A percentile compares a stretch with the other conserved stretches of the same genome.
Conservation (phyloP, 2,888 invertebrate genomes). For the Adelphocoris suturalis region DNA sequence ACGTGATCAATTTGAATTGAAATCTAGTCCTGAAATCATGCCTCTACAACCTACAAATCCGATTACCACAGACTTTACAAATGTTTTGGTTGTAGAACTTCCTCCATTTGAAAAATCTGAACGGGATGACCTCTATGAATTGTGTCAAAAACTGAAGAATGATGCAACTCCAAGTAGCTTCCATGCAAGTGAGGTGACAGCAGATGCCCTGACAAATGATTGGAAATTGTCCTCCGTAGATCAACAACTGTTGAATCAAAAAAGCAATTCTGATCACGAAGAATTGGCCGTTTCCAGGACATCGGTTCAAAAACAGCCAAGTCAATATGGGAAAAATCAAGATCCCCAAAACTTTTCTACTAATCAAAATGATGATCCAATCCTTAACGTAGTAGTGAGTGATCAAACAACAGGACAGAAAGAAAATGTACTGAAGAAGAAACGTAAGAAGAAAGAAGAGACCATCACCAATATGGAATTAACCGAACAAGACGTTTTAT, state of each 20-base stretch:
- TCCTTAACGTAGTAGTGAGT: too few species aligned
- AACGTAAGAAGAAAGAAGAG: slow-evolving; percentile 4
- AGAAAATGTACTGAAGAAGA: not conserved
- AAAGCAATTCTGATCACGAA: too few species aligned
- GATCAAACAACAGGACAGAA: not conserved
- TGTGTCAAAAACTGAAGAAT: not conserved
- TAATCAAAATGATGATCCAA: not conserved
- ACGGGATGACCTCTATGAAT: not conserved
- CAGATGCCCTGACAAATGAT: too few species aligned
- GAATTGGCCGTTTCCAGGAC: not conserved
- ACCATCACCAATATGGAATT: not conserved
- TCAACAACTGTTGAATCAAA: not conserved
- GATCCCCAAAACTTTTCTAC: not conserved
- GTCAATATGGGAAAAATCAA: not conserved
- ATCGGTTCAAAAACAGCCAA: not conserved
- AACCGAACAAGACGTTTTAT: too few species aligned
- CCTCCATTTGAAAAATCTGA: not conserved
- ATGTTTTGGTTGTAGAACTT: not conserved
- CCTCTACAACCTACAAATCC: too few species aligned
- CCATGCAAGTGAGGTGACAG: not conserved
- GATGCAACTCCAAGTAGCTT: not conserved
- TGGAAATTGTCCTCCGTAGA: not conserved
- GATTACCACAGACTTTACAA: not conserved
- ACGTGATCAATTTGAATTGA: not conserved
- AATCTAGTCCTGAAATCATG: too few species aligned